Base-by-base conservation (phyloP, 2,113 vertebrate genomes). In the Microcebus griseorufus region DNA sequence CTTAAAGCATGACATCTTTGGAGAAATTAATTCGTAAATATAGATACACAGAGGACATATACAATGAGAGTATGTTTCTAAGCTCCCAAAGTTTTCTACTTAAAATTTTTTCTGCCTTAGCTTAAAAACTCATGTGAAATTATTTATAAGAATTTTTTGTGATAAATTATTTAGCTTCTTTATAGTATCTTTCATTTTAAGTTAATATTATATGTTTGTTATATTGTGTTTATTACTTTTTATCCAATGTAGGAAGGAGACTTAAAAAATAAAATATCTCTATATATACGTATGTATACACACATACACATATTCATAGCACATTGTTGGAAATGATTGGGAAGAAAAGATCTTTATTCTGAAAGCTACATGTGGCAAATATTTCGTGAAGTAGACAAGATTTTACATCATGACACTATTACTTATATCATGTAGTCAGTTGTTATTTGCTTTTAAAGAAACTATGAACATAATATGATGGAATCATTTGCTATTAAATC, bases 151-250 rank as follows among this genome's bases (percentile, higher is more conserved):
- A 69, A 86, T 80, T 78, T 62, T 29, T 83, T 88, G 16, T 73
- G 42, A 70, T 65, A 27, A 67, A 42, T 55, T 69, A 88, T 70
- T 42, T 83, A 37, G n/a, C 13, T 69, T 64, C 60, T 67, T 76
- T 58, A 32, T 27, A 23, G 16, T 37, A 4, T 72, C 14, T 70
- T 87, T 94, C 32, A 62, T 94, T 95, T 96, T 79, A 94, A 93
- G 18, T 1, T 25, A 88, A 34, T 37, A 58, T 53, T 69, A 1
- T 32, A 10, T 53, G 11, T 34, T 89, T 53, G 1, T 64, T 48
- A 51, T 95, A 45, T 22, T 34, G 45, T 80, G 22, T 25, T 82
- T 82, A 51, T 89, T 75, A 78, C 5, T 75, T 95, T 78, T 13
- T 84, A 67, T 72, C 55, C 1, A 76, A 9, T 6, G 9, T 76